Conservation (phyloP, 2,113 vertebrate genomes). For the Halichoerus grypus region DNA sequence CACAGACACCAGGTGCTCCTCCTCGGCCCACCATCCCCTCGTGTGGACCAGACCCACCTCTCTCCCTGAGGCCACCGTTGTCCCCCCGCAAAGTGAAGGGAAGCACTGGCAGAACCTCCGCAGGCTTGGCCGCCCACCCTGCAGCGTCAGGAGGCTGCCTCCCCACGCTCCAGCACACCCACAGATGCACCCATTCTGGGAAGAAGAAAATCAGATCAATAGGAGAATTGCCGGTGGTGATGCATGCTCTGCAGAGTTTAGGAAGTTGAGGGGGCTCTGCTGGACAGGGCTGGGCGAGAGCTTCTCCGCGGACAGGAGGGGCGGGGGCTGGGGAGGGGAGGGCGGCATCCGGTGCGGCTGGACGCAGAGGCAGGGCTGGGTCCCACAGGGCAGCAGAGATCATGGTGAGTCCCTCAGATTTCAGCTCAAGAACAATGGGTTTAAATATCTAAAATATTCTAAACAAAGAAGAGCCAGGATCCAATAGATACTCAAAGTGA, state of each 20-base stretch:
- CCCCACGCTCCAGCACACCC: neutral
- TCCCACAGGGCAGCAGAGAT: neutral
- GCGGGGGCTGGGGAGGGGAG: neutral
- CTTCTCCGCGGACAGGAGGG: neutral
- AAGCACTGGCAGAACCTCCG: neutral
- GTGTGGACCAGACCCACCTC: neutral
- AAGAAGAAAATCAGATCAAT: neutral
- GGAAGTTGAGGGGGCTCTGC: neutral
- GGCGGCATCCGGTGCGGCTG: neutral
- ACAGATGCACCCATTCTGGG: too few species aligned
- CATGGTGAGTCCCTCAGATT: fast-evolving
- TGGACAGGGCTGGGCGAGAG: neutral
- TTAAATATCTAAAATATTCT: neutral
- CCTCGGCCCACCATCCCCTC: neutral
- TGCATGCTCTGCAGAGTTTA: neutral
- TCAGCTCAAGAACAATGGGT: neutral
- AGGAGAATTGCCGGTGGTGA: neutral
- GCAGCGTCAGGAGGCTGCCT: neutral
- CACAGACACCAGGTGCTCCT: neutral
- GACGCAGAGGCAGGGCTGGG: neutral
- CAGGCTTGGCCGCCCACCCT: neutral
- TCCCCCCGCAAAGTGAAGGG: neutral
- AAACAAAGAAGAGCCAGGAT: neutral
- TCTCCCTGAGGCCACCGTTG: neutral
- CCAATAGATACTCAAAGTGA: neutral